Percentiles rank a stretch among this genome's conserved stretches.
These are phyloP conservation scores for Drosophila funebris DNA, from an alignment of 1,140 invertebrate genomes.

Conservation along the genomic window DNA sequence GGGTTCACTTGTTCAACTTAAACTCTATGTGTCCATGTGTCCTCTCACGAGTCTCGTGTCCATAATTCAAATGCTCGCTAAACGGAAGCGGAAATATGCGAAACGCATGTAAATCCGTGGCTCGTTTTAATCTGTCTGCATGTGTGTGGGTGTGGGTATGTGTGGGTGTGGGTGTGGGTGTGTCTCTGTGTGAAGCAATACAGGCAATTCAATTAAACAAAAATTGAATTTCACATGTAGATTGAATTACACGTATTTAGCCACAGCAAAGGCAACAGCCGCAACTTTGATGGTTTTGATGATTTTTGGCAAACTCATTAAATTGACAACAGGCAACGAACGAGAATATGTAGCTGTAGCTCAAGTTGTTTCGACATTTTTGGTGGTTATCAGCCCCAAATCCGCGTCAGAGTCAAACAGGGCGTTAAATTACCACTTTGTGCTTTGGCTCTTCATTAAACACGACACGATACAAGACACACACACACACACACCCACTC, in stretches of 20 bases:
- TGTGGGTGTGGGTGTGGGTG: neutral
- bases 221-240: constrained; percentile 62
- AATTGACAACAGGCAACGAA: constrained; percentile 40
- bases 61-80: constrained; percentile 68
- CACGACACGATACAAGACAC: constrained; percentile 24
- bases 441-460: constrained; percentile 59
- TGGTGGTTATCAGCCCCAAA: constrained; percentile 19
- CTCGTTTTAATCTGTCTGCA: constrained; percentile 20
- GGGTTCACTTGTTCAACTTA: constrained; percentile 40
- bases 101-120: constrained; percentile 57
- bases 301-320: constrained; percentile 60
- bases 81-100: constrained; percentile 65
- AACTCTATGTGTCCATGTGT: too few relatives aligned
- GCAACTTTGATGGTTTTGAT: constrained; percentile 52
- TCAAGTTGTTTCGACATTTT: constrained; percentile 12
- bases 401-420: constrained; percentile 48
- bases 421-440: constrained; percentile 76
- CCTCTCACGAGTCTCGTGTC: constrained; percentile 16
- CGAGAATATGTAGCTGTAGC: too few relatives aligned
- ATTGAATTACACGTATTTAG: constrained; percentile 67
- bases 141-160: neutral
- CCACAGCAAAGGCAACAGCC: constrained; percentile 41
- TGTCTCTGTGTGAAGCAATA: neutral
- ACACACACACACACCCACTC: neutral
- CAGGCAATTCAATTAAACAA: constrained; percentile 61